Percentiles rank a stretch among this genome's conserved stretches.
Evolutionary conservation across 2,113 vertebrate species (phyloP).

Genomic region (Oriolus oriolus): DNA sequence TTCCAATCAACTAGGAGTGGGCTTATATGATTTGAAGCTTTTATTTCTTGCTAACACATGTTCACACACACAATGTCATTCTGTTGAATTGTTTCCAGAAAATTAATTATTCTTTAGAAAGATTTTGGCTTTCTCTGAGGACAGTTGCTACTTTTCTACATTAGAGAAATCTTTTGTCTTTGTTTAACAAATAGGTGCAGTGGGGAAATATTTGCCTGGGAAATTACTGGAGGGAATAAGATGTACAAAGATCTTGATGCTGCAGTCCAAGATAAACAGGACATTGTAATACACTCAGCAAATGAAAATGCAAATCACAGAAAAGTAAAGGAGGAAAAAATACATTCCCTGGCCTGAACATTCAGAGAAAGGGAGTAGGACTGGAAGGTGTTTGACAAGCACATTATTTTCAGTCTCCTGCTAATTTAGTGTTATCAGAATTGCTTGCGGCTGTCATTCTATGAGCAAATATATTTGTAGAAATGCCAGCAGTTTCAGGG

Average conservation of each 20-base stretch:
- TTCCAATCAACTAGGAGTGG: background rate
- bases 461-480: conserved; percentile 4
- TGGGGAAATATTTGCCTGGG: conserved; percentile 11
- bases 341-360: background rate
- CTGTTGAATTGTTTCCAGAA: conserved; percentile 16
- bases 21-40: background rate
- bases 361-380: background rate
- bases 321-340: background rate
- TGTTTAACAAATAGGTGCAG: conserved; percentile 32
- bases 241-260: background rate
- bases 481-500: background rate
- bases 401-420: conserved; percentile 19
- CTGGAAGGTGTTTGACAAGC: conserved; percentile 5
- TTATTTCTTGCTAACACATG: conserved; percentile 17
- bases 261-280: conserved; percentile 46
- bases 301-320: conserved; percentile 52
- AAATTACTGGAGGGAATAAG: conserved; percentile 32
- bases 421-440: conserved; percentile 24
- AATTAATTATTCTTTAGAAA: conserved; percentile 45
- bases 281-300: background rate
- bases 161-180: conserved; percentile 16
- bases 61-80: background rate
- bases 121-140: conserved; percentile 15
- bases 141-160: background rate
- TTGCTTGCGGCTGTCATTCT: background rate